Evolutionary conservation across 2,113 vertebrate species (phyloP).

Genomic region (Opisthocomus hoazin): DNA sequence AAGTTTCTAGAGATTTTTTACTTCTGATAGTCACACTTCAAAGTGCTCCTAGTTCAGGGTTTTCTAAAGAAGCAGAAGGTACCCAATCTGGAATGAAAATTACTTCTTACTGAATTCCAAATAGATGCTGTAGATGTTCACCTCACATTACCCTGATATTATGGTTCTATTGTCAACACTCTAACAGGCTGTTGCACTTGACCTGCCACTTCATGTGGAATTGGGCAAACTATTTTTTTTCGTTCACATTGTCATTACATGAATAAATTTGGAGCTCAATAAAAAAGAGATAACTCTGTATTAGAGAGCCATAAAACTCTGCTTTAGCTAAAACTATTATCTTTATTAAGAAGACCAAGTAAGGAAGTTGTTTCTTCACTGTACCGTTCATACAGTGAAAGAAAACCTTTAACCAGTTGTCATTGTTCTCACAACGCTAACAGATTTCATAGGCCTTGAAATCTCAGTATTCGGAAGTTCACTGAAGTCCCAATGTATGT

Average conservation of each 20-base stretch:
- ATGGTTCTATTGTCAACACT: constrained; percentile 24
- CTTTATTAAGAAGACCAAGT: background rate
- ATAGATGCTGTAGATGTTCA: background rate
- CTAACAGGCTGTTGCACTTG: background rate
- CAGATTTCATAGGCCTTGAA: background rate
- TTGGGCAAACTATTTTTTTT: background rate
- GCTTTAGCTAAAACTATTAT: background rate
- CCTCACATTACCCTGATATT: constrained; percentile 14
- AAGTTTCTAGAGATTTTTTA: constrained; percentile 16
- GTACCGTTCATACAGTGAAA: background rate
- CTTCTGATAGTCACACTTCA: constrained; percentile 24
- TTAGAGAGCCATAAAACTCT: background rate
- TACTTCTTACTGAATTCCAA: constrained; percentile 6
- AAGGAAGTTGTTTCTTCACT: background rate
- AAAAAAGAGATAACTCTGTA: background rate
- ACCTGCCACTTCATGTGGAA: constrained; percentile 40
- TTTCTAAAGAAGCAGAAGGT: constrained; percentile 44
- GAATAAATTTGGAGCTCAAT: background rate
- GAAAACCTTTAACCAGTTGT: background rate
- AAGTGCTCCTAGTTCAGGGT: background rate
- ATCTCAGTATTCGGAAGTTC: background rate
- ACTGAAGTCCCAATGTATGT: background rate
- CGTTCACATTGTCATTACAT: background rate
- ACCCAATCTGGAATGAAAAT: constrained; percentile 22
- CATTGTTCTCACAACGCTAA: background rate